Evolutionary conservation across 2,797 vertebrate species (phyloP).

Genomic region (Philypnodon macrostomus): DNA sequence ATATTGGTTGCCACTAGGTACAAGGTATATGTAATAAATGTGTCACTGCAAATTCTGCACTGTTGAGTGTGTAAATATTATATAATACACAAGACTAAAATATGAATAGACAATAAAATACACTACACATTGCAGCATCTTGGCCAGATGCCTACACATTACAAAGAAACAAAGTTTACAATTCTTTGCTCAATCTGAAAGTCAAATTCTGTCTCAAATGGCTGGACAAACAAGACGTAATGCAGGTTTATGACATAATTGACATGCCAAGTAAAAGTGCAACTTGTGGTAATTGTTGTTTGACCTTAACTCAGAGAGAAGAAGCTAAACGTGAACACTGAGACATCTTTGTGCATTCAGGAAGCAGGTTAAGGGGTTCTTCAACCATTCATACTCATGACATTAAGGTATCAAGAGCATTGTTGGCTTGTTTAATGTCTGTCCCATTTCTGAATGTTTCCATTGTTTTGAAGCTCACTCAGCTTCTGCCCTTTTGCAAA

Average conservation of each 20-base stretch:
- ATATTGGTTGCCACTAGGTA: too few relatives aligned
- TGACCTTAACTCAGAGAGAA: conserved; percentile 11
- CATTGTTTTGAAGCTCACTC: conserved; percentile 59
- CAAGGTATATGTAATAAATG: too few relatives aligned
- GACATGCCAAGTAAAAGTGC: conserved; percentile 21
- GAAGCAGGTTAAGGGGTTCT: conserved; percentile 8
- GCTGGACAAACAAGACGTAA: conserved; percentile 13
- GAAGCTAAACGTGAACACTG: conserved; percentile 4
- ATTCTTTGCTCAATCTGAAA: conserved; percentile 36
- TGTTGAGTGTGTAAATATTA: too few relatives aligned
- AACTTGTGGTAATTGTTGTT: conserved; percentile 13
- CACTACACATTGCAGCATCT: not conserved
- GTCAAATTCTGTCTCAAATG: conserved; percentile 28
- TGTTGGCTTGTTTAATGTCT: conserved; percentile 37
- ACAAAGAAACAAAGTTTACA: conserved; percentile 11
- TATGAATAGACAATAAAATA: too few relatives aligned
- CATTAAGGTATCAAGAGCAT: conserved; percentile 32
- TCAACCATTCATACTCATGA: conserved; percentile 25
- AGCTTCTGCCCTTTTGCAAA: conserved; percentile 17
- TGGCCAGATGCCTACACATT: not conserved
- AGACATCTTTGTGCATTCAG: too few relatives aligned
- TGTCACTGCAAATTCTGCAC: too few relatives aligned
- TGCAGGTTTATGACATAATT: conserved; percentile 38
- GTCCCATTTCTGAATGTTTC: conserved; percentile 56
- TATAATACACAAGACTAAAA: too few relatives aligned